Evolutionary conservation across 1,140 invertebrate genomes (phyloP).

Genomic region (Orussus abietinus): DNA sequence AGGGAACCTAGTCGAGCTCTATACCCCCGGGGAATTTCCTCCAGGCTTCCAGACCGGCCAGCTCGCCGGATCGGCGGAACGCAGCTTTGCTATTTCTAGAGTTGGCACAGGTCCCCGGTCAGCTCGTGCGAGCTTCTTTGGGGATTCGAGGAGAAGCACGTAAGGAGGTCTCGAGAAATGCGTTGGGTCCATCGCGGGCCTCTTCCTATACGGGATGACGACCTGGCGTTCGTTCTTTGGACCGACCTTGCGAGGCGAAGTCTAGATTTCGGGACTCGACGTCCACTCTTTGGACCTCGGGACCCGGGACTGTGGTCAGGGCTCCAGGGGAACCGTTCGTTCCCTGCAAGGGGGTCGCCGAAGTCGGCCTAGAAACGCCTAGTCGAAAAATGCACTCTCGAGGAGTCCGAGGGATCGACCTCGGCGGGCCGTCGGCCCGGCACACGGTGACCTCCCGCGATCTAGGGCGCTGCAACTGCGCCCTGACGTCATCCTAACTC

Average conservation of each 20-base stretch:
- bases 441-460: constrained; percentile 52
- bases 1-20: constrained; percentile 13
- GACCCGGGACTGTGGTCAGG: no score
- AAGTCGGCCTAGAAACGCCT: constrained; percentile 44
- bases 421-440: constrained; percentile 53
- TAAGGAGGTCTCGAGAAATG: no score
- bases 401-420: constrained; percentile 50
- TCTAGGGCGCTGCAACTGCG: constrained; percentile 54
- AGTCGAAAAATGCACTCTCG: constrained; percentile 37
- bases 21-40: constrained; percentile 6
- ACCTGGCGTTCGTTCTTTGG: no score
- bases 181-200: no score
- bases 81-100: constrained; percentile 12
- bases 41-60: constrained; percentile 4
- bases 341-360: no score
- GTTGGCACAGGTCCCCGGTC: constrained; percentile 16
- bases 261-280: no score
- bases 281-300: no score
- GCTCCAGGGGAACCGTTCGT: no score
- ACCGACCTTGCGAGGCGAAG: no score
- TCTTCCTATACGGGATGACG: no score
- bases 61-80: constrained; percentile 7
- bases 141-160: no score
- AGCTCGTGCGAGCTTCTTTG: no score
- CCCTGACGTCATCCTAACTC: constrained; percentile 50